Evolutionary conservation across 30 jellyfish, hydroid and myxozoan species (phyloP).

Genomic region (Sanderia malayensis): DNA sequence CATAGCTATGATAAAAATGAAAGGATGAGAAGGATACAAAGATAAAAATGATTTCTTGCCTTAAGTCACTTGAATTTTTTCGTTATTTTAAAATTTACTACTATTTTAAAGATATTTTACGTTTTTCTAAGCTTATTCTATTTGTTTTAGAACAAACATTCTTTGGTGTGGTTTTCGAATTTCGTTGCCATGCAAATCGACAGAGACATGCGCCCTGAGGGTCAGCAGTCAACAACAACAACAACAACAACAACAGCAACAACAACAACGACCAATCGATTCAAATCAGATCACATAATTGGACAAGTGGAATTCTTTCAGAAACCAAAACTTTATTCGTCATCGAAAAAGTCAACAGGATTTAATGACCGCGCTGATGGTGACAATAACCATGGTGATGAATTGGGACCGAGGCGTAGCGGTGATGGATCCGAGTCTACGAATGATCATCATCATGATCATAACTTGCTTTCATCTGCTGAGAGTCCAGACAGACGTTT

Average conservation of each 20-base stretch:
- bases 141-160: conserved; percentile 33
- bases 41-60: no score
- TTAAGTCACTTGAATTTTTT: no score
- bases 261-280: no score
- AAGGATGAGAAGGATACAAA: no score
- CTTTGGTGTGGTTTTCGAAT: conserved; percentile 45
- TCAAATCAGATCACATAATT: not conserved
- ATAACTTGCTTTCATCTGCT: not conserved
- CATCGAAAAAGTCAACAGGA: not conserved
- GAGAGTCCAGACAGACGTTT: conserved; percentile 59
- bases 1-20: no score
- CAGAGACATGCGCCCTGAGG: conserved; percentile 54
- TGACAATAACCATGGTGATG: conserved; percentile 2
- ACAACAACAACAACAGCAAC: no score
- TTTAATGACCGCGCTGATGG: not conserved
- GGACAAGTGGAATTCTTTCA: conserved; percentile 59
- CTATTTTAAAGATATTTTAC: no score
- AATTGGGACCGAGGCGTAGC: conserved; percentile 68
- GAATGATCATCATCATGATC: conserved; percentile 13
- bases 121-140: no score
- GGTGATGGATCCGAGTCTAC: conserved; percentile 88
- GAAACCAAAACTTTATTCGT: conserved; percentile 43
- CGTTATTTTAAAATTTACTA: no score
- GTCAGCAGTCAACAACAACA: conserved; percentile 24
- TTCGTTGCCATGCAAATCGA: conserved; percentile 33